Evolutionary conservation across 2,888 invertebrate species (phyloP).

Genomic region (Ditula angustiorana): DNA sequence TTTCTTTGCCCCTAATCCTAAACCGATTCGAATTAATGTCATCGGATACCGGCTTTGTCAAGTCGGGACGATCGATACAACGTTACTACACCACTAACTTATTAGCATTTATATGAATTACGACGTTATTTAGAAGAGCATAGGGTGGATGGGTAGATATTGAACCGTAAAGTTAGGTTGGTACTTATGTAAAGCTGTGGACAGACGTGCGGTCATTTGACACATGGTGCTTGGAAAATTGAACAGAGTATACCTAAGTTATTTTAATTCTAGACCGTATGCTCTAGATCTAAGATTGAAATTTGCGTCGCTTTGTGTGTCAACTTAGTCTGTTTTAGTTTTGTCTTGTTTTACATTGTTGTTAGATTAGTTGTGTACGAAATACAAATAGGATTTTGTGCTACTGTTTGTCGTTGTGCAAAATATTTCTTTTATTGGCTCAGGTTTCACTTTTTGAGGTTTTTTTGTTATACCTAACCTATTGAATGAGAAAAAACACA

Average conservation of each 20-base stretch:
- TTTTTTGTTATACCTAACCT: neutral
- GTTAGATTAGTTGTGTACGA: constrained; percentile 32
- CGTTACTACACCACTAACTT: neutral
- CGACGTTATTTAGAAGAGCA: neutral
- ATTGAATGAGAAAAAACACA: no score
- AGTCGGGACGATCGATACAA: constrained; percentile 1
- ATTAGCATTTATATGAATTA: neutral
- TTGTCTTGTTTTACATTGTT: constrained; percentile 1
- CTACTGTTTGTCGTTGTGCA: constrained; percentile 29
- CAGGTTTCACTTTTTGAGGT: constrained; percentile 12
- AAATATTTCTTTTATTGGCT: constrained; percentile 27
- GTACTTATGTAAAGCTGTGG: constrained; percentile 17
- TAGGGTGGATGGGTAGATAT: neutral
- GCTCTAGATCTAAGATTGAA: neutral
- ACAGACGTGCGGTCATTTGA: constrained; percentile 19
- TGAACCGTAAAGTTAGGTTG: neutral
- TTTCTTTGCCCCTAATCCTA: constrained; percentile 8
- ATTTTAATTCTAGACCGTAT: neutral
- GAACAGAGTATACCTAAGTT: neutral
- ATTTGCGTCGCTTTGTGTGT: neutral
- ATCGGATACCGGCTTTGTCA: constrained; percentile 19
- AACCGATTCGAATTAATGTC: constrained; percentile 16
- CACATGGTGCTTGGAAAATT: neutral
- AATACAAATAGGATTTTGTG: constrained; percentile 35
- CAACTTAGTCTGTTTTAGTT: neutral